Percentiles rank a stretch among this genome's conserved stretches.
Evolutionary conservation across 2,888 invertebrate species (phyloP).

Genomic region (Hemaris fuciformis): DNA sequence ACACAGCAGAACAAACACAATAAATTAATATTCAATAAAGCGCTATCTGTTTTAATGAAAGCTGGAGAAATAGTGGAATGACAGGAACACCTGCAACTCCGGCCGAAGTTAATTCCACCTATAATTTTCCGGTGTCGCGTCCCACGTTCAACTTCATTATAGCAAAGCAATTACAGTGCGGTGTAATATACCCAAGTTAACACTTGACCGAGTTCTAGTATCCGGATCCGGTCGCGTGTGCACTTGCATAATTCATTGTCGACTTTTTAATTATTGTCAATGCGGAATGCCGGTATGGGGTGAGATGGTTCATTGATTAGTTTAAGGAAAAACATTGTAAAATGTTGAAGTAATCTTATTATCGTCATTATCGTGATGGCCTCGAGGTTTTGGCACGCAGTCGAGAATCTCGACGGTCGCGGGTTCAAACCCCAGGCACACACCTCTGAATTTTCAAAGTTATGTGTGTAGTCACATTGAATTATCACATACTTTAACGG

Average conservation of each 20-base stretch:
- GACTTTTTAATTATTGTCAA: not conserved
- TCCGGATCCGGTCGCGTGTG: slow-evolving; percentile 11
- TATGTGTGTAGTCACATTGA: too few relatives aligned
- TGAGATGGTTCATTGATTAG: too few relatives aligned
- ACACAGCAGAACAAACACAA: not conserved
- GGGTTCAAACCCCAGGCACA: too few relatives aligned
- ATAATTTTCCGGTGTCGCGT: slow-evolving; percentile 34
- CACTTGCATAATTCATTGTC: slow-evolving; percentile 8
- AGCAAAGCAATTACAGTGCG: slow-evolving; percentile 48
- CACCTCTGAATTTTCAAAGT: too few relatives aligned
- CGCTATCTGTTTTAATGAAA: slow-evolving; percentile 23
- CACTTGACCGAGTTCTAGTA: slow-evolving; percentile 42
- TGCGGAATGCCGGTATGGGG: too few relatives aligned
- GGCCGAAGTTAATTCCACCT: slow-evolving; percentile 34
- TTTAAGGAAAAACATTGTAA: too few relatives aligned
- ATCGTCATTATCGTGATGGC: too few relatives aligned
- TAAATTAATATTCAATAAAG: slow-evolving; percentile 1
- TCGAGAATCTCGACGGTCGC: too few relatives aligned
- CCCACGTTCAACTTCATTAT: slow-evolving; percentile 50
- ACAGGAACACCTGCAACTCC: slow-evolving; percentile 36
- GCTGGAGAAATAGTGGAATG: slow-evolving; percentile 24
- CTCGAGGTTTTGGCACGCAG: too few relatives aligned
- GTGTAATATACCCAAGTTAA: slow-evolving; percentile 42
- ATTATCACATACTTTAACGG: too few relatives aligned
- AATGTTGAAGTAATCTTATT: too few relatives aligned